Base-by-base conservation (phyloP, 2,113 vertebrate genomes). In the Ciconia boyciana region DNA sequence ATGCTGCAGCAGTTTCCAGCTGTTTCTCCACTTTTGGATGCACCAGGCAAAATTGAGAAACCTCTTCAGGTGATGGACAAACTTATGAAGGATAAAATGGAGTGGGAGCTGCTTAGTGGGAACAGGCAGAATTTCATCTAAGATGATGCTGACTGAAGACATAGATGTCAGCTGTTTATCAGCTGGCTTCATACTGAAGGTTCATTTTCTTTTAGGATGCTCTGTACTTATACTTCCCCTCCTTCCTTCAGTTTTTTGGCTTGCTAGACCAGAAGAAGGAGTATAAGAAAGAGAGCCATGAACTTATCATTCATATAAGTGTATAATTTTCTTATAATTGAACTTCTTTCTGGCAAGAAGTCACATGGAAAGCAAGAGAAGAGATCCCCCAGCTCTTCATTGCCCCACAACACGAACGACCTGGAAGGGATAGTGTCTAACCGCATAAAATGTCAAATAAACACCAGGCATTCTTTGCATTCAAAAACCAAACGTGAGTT, bases 381-480 rank as follows among this genome's bases (percentile, higher is more conserved):
- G 55, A 81, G 34, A 36, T 84, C 8, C 4, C 11, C 9, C 34
- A 69, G 26, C 16, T 91, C 36, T 79, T 58, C 46, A 54, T n/a
- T 87, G 29, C 10, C 12, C 25, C 3, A 5, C 34, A 75, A 89
- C n/a, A 85, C 87, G 46, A 94, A 51, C 0, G 4, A 15, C 24
- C 46, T 82, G 60, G 43, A 79, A 89, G n/a, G 31, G 34, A 55
- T 83, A 11, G 8, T 76, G 62, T 64, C 51, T 94, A 51, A 93
- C 76, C n/a, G 25, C 14, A 57, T 26, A 55, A 95, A 89, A 89
- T 66, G 7, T 88, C 75, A 95, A 69, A 72, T 83, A 91, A 97
- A 83, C 80, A 58, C 55, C 17, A 78, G 43, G 29, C 16, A 94
- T 93, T 90, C 69, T 93, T 87, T 94, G 82, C 77, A 79, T 96